Percentiles rank a stretch among this genome's conserved stretches.
phyloP scores from a whole-genome alignment of 1,140 invertebrate species.

The Kradibia gibbosae region DNA sequence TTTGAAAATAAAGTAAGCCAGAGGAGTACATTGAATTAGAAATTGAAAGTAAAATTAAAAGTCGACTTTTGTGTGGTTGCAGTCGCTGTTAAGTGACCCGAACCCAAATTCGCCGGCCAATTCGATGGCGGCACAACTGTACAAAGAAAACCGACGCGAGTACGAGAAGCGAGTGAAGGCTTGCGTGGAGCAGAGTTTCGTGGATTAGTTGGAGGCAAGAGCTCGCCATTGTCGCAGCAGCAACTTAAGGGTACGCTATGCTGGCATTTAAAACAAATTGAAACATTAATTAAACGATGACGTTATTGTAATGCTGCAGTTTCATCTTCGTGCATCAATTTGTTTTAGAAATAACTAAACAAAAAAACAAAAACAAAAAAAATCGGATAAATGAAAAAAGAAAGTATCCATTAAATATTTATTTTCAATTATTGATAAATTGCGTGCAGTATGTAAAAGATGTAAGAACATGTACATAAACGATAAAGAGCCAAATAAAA shows the following conservation, averaged over 20 bases:
- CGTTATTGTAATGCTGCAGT: constrained; percentile 12
- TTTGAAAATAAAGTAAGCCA: background rate
- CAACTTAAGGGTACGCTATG: constrained; percentile 52
- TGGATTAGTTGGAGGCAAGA: constrained; percentile 81
- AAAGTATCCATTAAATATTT: background rate
- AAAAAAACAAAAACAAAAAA: background rate
- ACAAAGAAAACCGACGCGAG: constrained; percentile 95
- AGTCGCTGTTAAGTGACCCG: constrained; percentile 95
- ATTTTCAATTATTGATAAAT: background rate
- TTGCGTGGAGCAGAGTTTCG: constrained; percentile 96
- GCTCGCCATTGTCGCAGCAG: constrained; percentile 58
- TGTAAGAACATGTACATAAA: background rate
- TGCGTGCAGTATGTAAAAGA: background rate
- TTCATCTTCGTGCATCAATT: background rate
- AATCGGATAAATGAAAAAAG: background rate
- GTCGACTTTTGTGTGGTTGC: constrained; percentile 74
- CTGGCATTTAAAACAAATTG: constrained; percentile 40
- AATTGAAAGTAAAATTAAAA: constrained; percentile 54
- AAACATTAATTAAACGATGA: constrained; percentile 1
- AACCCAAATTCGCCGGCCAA: constrained; percentile 98
- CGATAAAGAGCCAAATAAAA: background rate
- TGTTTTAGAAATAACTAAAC: background rate
- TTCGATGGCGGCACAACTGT: constrained; percentile 95
- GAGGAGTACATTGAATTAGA: too few relatives aligned
- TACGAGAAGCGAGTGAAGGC: constrained; percentile 97